Percentiles rank a stretch among this genome's conserved stretches.
Evolutionary conservation across 2,113 vertebrate genomes (phyloP).

Genomic region (Bos indicus): DNA sequence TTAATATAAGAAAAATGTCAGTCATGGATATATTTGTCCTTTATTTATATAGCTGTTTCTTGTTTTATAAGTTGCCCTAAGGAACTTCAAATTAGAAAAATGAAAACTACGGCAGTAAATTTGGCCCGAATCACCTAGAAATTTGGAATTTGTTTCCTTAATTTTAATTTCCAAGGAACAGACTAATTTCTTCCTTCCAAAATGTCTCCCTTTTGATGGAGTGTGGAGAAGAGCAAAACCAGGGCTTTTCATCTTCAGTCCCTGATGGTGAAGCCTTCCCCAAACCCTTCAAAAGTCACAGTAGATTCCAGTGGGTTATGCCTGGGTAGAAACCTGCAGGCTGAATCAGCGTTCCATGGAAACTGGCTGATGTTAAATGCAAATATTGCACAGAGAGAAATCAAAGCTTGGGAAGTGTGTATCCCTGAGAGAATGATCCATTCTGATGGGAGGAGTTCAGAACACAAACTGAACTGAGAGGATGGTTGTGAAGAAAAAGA

Average conservation of each 20-base stretch:
- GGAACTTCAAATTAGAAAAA: constrained; percentile 19
- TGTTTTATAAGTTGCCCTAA: constrained; percentile 28
- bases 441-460: neutral
- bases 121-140: neutral
- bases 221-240: neutral
- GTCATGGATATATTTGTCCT: neutral
- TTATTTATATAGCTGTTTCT: neutral
- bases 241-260: neutral
- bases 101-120: constrained; percentile 30
- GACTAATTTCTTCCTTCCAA: neutral
- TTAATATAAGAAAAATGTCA: neutral
- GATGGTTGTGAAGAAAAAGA: neutral
- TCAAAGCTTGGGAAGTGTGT: neutral
- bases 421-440: neutral
- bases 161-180: constrained; percentile 24
- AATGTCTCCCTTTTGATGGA: neutral
- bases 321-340: neutral
- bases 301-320: neutral
- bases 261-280: neutral
- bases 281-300: neutral
- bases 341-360: neutral
- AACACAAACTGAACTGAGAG: neutral
- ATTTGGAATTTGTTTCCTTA: constrained; percentile 27
- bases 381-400: neutral
- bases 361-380: neutral